Evolutionary conservation across 2,888 invertebrate genomes (phyloP).

Genomic region (Chrysotoxum bicinctum): DNA sequence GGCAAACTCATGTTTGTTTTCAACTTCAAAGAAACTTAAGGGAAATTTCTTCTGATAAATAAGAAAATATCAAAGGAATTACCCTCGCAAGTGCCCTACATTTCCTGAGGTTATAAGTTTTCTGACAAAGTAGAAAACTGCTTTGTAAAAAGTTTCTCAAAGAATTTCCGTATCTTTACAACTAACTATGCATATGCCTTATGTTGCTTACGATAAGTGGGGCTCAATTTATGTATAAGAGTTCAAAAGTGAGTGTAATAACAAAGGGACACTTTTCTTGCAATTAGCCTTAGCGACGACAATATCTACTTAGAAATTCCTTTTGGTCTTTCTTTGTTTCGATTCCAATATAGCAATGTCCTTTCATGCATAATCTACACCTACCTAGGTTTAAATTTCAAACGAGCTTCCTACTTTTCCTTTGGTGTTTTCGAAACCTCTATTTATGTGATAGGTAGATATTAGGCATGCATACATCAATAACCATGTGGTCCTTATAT

Average conservation of each 20-base stretch:
- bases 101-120: slow-evolving; percentile 29
- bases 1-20: not conserved
- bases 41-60: not conserved
- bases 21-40: slow-evolving; percentile 19
- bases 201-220: not conserved
- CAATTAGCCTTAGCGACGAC: not conserved
- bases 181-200: not conserved
- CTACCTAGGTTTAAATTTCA: not conserved
- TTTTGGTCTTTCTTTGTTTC: not conserved
- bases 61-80: slow-evolving; percentile 20
- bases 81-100: slow-evolving; percentile 2
- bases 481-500: too few relatives aligned
- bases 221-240: not conserved
- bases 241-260: not conserved
- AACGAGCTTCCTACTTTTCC: not conserved
- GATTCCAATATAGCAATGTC: not conserved
- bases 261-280: not conserved
- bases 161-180: not conserved
- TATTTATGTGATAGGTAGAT: not conserved
- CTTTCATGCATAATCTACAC: not conserved
- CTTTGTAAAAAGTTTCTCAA: slow-evolving; percentile 23
- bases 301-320: not conserved
- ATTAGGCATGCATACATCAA: too few relatives aligned
- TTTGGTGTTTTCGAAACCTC: not conserved
- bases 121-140: not conserved